phyloP scores from a whole-genome alignment of 64 coral and sea anemone genomes.

The Hydrozoanthus tunicans region DNA sequence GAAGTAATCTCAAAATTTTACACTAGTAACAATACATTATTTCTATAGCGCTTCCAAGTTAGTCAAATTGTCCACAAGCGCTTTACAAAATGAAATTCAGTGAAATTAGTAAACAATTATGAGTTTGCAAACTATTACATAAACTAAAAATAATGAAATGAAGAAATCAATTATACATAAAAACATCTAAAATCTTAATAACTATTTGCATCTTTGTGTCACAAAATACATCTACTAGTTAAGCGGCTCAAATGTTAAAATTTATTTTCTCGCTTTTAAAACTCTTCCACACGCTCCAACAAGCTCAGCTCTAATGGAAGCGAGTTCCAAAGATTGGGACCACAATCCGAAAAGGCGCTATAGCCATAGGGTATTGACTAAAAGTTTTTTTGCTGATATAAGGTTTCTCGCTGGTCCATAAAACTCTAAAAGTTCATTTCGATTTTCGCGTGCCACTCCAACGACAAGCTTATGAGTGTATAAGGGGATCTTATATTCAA shows the following conservation, averaged over 20 bases:
- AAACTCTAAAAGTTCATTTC: constrained; percentile 40
- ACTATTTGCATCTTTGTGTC: constrained; percentile 38
- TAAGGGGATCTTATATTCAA: constrained; percentile 49
- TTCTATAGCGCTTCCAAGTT: background rate
- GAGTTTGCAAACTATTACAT: constrained; percentile 38
- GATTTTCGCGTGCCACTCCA: constrained; percentile 24
- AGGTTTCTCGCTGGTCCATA: background rate
- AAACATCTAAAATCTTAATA: constrained; percentile 44
- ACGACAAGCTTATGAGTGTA: constrained; percentile 43
- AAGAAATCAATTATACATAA: constrained; percentile 37
- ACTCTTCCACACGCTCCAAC: constrained; percentile 16
- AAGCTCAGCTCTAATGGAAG: constrained; percentile 42
- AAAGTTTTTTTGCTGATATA: constrained; percentile 44
- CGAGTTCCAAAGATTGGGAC: too few relatives aligned
- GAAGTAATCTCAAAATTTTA: too few relatives aligned
- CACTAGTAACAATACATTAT: constrained; percentile 25
- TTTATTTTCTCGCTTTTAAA: constrained; percentile 24
- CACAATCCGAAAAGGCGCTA: too few relatives aligned
- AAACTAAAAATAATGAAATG: constrained; percentile 28
- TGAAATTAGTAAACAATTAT: constrained; percentile 38
- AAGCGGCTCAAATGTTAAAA: constrained; percentile 39
- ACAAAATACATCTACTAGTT: constrained; percentile 25
- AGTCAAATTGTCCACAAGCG: constrained; percentile 31
- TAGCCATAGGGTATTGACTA: background rate
- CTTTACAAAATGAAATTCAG: constrained; percentile 1